Percentiles rank a stretch among this genome's conserved stretches.
These are phyloP conservation scores for Drosophila kepulauana DNA, from an alignment of 1,140 invertebrate species.

Conservation along the genomic window DNA sequence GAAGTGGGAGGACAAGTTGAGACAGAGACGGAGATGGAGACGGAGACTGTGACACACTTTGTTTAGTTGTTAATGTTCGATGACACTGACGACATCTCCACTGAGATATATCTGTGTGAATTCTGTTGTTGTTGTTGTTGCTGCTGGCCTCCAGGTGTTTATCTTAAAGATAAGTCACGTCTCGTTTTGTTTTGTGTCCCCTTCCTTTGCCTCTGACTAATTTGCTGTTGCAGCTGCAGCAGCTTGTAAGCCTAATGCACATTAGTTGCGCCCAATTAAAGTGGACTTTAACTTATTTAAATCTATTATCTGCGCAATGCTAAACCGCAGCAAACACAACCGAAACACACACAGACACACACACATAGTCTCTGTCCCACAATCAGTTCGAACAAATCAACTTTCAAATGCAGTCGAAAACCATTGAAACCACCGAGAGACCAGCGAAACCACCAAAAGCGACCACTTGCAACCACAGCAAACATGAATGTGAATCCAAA, in stretches of 20 bases:
- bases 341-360: neutral
- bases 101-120: slow-evolving; percentile 15
- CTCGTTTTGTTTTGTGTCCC: slow-evolving; percentile 24
- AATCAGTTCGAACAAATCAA: slow-evolving; percentile 77
- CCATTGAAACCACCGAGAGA: slow-evolving; percentile 25
- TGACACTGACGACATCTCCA: slow-evolving; percentile 49
- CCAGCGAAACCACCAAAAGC: slow-evolving; percentile 36
- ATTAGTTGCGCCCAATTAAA: slow-evolving; percentile 71
- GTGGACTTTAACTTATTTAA: slow-evolving; percentile 63
- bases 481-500: slow-evolving; percentile 50
- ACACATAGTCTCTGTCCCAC: slow-evolving; percentile 45
- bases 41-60: slow-evolving; percentile 55
- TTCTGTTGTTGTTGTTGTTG: slow-evolving; percentile 4
- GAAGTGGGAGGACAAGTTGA: slow-evolving; percentile 37
- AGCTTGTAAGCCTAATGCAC: slow-evolving; percentile 22
- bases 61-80: slow-evolving; percentile 59
- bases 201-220: neutral
- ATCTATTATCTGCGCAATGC: slow-evolving; percentile 62
- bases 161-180: slow-evolving; percentile 66
- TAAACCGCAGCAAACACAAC: slow-evolving; percentile 64
- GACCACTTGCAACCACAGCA: slow-evolving; percentile 57
- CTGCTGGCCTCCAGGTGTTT: slow-evolving; percentile 28
- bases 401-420: slow-evolving; percentile 60
- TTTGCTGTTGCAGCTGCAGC: slow-evolving; percentile 12
- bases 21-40: neutral